phyloP scores from a whole-genome alignment of 2,888 invertebrate genomes.

The Dysmachus trigonus region DNA sequence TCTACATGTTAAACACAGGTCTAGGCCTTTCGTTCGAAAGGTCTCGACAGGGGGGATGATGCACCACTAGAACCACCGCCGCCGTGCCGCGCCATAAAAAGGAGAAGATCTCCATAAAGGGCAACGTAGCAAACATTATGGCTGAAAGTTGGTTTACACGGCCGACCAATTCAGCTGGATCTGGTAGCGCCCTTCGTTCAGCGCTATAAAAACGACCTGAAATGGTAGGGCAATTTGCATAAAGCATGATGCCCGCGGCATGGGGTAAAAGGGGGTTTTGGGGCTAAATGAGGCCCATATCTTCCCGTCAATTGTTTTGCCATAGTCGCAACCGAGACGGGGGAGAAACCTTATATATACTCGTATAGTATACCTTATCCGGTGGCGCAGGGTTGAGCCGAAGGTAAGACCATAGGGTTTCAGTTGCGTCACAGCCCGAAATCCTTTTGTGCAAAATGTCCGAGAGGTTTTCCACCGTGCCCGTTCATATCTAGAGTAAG shows the following conservation, averaged over 20 bases:
- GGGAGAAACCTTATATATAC: background rate
- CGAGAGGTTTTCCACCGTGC: background rate
- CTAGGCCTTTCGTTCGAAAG: background rate
- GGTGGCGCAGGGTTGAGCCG: background rate
- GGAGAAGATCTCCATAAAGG: background rate
- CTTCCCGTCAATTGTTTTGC: background rate
- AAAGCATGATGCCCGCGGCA: background rate
- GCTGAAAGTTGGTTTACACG: background rate
- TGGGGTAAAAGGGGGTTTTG: background rate
- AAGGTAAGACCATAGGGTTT: background rate
- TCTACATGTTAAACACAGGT: background rate
- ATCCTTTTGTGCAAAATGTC: background rate
- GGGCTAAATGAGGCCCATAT: background rate
- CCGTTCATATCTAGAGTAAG: background rate
- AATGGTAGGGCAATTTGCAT: background rate
- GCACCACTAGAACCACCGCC: background rate
- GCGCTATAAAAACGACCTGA: background rate
- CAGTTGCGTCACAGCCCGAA: background rate
- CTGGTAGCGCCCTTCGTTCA: background rate
- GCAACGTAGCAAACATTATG: background rate
- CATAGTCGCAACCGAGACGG: background rate
- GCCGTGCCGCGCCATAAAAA: background rate
- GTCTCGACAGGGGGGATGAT: background rate
- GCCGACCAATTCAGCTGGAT: background rate
- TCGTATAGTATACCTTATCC: background rate